Conservation (phyloP, 2,888 invertebrate species). For the Xylota sylvarum region DNA sequence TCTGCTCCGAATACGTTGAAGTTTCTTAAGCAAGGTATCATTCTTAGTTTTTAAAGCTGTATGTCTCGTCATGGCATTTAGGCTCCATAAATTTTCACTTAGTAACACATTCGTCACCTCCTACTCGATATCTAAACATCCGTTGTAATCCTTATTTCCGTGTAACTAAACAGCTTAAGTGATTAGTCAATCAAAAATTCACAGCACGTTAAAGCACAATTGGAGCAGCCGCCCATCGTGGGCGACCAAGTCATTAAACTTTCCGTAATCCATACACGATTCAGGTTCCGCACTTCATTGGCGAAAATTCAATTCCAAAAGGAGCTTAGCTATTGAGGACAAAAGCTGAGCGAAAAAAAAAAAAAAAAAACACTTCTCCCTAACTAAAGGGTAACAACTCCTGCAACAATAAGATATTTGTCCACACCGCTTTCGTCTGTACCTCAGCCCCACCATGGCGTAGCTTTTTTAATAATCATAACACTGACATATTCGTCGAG, state of each 20-base stretch:
- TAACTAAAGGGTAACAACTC: slow-evolving; percentile 58
- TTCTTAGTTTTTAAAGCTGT: no score
- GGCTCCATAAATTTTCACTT: neutral
- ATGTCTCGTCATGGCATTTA: no score
- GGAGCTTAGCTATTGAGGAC: slow-evolving; percentile 27
- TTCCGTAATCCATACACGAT: slow-evolving; percentile 53
- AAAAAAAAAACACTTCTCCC: neutral
- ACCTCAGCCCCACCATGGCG: neutral
- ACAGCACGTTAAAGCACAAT: slow-evolving; percentile 46
- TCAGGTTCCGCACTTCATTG: slow-evolving; percentile 27
- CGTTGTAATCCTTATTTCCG: slow-evolving; percentile 8
- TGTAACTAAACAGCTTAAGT: slow-evolving; percentile 51
- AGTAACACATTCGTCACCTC: neutral
- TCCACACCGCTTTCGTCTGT: slow-evolving; percentile 3
- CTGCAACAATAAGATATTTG: slow-evolving; percentile 61
- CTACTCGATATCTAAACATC: neutral
- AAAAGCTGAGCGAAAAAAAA: slow-evolving; percentile 13
- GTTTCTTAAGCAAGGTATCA: no score
- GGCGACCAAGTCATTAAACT: slow-evolving; percentile 58
- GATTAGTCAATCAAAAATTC: slow-evolving; percentile 62
- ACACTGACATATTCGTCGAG: slow-evolving; percentile 73
- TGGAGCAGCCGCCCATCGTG: slow-evolving; percentile 27
- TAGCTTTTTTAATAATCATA: slow-evolving; percentile 73
- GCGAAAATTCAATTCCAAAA: slow-evolving; percentile 42
- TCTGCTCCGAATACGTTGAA: no score